Evolutionary conservation across 2,113 vertebrate species (phyloP).

Genomic region (Mesoclemmys tuberculata): DNA sequence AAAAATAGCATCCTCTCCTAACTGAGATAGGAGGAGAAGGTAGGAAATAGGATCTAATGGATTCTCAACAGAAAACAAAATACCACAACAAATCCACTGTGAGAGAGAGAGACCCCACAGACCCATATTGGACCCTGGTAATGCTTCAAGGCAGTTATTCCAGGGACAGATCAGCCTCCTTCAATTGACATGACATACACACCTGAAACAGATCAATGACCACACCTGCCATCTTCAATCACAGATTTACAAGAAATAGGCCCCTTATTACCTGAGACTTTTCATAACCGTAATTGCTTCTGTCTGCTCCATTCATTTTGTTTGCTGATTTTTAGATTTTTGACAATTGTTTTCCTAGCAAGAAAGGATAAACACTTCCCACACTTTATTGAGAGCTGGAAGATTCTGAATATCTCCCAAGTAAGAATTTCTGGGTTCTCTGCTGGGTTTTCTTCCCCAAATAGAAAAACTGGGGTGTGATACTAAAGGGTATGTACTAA

Average conservation of each 20-base stretch:
- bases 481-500: not conserved
- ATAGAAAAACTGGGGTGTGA: not conserved
- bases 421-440: not conserved
- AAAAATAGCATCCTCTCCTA: not conserved
- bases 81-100: accelerated
- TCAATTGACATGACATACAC: not conserved
- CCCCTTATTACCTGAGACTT: not conserved
- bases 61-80: not conserved
- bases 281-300: not conserved
- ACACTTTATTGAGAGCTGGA: slow-evolving; percentile 18
- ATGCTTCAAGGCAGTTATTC: not conserved
- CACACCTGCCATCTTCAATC: not conserved
- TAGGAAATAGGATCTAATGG: not conserved
- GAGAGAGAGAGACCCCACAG: accelerated
- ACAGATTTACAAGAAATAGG: not conserved
- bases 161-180: not conserved
- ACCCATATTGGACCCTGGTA: accelerated
- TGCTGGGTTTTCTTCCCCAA: not conserved
- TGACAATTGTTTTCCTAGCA: slow-evolving; percentile 67
- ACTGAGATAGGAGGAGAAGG: not conserved
- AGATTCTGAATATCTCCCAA: not conserved
- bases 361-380: not conserved
- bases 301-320: slow-evolving; percentile 37
- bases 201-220: not conserved
- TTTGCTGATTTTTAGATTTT: slow-evolving; percentile 71